A percentile compares a stretch with the other conserved stretches of the same genome.
Evolutionary conservation across 2,797 vertebrate species (phyloP).

Genomic region (Epinephelus awoara): DNA sequence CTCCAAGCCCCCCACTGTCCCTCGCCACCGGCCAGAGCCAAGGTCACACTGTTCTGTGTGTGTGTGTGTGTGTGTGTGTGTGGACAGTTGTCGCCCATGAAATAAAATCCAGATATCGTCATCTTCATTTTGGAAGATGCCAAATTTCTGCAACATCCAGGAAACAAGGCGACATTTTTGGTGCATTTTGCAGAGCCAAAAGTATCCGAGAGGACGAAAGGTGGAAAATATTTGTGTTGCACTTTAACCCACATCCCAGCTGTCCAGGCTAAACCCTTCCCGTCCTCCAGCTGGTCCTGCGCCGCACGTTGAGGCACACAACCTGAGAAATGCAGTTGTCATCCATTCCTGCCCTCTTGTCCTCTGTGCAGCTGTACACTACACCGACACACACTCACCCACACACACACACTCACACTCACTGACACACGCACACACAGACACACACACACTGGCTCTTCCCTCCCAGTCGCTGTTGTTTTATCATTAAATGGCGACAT

Average conservation of each 20-base stretch:
- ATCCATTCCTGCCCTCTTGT: conserved; percentile 87
- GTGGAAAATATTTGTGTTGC: conserved; percentile 8
- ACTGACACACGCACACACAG: conserved; percentile 44
- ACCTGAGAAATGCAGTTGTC: conserved; percentile 90
- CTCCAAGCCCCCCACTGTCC: conserved; percentile 27
- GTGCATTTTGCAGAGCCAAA: conserved; percentile 2
- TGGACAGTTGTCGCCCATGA: conserved; percentile 16
- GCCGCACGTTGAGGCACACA: conserved; percentile 82
- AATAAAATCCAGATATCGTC: conserved; percentile 4
- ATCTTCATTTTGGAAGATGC: conserved; percentile 2
- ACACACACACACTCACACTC: conserved; percentile 59
- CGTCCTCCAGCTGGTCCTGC: conserved; percentile 28
- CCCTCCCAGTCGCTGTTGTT: conserved; percentile 87
- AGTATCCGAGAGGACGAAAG: neutral
- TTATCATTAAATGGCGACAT: conserved; percentile 93
- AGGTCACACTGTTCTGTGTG: conserved; percentile 39
- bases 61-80: conserved; percentile 23
- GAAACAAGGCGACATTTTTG: neutral
- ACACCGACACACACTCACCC: conserved; percentile 39
- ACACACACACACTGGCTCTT: conserved; percentile 52
- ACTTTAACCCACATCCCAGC: conserved; percentile 48
- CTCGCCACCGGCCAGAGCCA: conserved; percentile 25
- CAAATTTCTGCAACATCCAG: neutral
- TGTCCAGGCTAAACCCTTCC: conserved; percentile 13
- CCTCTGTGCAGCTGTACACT: conserved; percentile 68